A percentile compares a stretch with the other conserved stretches of the same genome.
These are phyloP conservation scores for Argyra leucocephala DNA, from an alignment of 2,888 invertebrate genomes.

Conservation along the genomic window DNA sequence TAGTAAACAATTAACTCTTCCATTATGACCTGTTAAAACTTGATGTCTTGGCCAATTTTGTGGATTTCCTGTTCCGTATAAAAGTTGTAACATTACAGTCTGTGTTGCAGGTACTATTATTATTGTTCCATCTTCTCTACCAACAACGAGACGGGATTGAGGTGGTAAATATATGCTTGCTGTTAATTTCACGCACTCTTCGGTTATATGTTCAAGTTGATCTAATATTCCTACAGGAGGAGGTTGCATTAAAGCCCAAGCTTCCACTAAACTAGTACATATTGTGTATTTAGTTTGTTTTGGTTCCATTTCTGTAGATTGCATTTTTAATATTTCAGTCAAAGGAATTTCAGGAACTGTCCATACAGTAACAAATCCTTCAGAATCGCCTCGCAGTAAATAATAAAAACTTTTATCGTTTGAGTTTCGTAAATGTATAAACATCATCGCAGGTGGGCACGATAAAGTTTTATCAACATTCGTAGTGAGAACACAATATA, in stretches of 20 bases:
- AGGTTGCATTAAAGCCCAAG: slow-evolving; percentile 81
- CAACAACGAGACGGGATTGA: slow-evolving; percentile 88
- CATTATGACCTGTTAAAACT: slow-evolving; percentile 78
- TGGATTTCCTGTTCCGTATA: slow-evolving; percentile 55
- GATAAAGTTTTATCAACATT: slow-evolving; percentile 74
- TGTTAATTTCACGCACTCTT: slow-evolving; percentile 69
- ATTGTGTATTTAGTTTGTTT: slow-evolving; percentile 65
- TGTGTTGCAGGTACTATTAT: slow-evolving; percentile 93
- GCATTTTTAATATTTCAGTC: slow-evolving; percentile 48
- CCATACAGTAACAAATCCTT: slow-evolving; percentile 84
- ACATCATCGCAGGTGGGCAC: slow-evolving; percentile 84
- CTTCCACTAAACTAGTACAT: slow-evolving; percentile 70
- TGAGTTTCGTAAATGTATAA: slow-evolving; percentile 52
- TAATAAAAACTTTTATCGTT: slow-evolving; percentile 58
- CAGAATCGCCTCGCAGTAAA: slow-evolving; percentile 80
- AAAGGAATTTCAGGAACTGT: slow-evolving; percentile 70
- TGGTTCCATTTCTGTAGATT: slow-evolving; percentile 30
- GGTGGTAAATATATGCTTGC: slow-evolving; percentile 90
- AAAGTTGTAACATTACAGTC: slow-evolving; percentile 82
- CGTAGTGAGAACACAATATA: slow-evolving; percentile 69
- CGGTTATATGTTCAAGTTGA: slow-evolving; percentile 68
- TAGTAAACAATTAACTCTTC: slow-evolving; percentile 85
- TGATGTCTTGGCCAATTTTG: slow-evolving; percentile 82
- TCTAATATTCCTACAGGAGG: slow-evolving; percentile 85
- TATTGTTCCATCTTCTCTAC: slow-evolving; percentile 90